These are phyloP conservation scores for Enteromius thamalakanensis DNA, from an alignment of 2,797 vertebrate species.

Conservation along the genomic window DNA sequence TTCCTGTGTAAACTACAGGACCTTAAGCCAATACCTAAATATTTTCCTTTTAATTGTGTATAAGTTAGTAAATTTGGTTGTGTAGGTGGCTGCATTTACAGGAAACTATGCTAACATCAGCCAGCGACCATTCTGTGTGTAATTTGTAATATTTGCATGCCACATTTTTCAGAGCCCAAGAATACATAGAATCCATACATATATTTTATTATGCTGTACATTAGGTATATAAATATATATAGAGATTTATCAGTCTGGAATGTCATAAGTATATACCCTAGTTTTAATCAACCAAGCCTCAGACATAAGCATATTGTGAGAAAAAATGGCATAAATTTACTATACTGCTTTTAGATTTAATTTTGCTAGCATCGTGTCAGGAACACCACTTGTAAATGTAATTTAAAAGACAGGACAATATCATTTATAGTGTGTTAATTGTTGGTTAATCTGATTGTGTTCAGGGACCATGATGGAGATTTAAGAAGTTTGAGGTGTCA, in stretches of 20 bases:
- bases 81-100: conserved; percentile 19
- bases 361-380: not conserved
- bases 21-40: conserved; percentile 5
- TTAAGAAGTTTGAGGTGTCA: conserved; percentile 53
- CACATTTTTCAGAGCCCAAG: conserved; percentile 27
- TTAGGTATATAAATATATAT: conserved; percentile 48
- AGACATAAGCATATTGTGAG: not conserved
- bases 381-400: conserved; percentile 47
- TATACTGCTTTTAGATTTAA: conserved; percentile 50
- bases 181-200: conserved; percentile 29
- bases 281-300: not conserved
- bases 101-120: conserved; percentile 60
- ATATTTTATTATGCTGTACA: conserved; percentile 53
- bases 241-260: conserved; percentile 63
- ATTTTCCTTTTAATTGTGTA: not conserved
- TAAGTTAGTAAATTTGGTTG: not conserved
- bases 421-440: conserved; percentile 53
- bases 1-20: conserved; percentile 4
- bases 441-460: conserved; percentile 60
- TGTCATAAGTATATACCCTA: conserved; percentile 51
- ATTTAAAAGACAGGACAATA: conserved; percentile 51
- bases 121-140: conserved; percentile 55
- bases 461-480: conserved; percentile 67
- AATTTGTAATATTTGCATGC: conserved; percentile 53
- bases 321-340: conserved; percentile 35